Evolutionary conservation across 35 echinoderm and acorn worm genomes (phyloP).

Genomic region (Ophioderma brevispina): DNA sequence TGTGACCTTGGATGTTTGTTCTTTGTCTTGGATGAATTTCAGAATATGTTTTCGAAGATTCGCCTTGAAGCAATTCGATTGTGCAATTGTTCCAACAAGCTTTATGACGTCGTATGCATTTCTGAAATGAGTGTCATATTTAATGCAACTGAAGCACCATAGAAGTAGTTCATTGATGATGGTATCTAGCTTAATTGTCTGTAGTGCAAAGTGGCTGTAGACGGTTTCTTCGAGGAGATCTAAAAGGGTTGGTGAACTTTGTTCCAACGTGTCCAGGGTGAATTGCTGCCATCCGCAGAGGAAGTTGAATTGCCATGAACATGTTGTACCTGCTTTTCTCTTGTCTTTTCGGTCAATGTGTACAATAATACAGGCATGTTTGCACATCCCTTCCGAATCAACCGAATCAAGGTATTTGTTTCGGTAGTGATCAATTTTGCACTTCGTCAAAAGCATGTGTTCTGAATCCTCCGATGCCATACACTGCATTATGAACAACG

Average conservation of each 20-base stretch:
- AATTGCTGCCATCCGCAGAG: slow-evolving; percentile 50
- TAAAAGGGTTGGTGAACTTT: neutral
- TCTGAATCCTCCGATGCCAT: slow-evolving; percentile 19
- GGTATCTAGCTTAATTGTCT: neutral
- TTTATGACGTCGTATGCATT: neutral
- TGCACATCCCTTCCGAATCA: neutral
- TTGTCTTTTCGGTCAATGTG: slow-evolving; percentile 25
- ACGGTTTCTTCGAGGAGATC: slow-evolving; percentile 17
- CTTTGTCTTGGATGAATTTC: neutral
- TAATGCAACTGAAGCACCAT: slow-evolving; percentile 40
- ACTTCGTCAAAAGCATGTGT: slow-evolving; percentile 43
- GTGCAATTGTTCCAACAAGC: neutral
- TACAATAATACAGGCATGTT: slow-evolving; percentile 25
- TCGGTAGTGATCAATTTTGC: slow-evolving; percentile 7
- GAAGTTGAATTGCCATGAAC: slow-evolving; percentile 54
- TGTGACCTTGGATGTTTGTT: neutral
- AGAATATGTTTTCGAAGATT: neutral
- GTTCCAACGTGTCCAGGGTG: slow-evolving; percentile 36
- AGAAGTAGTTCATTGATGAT: slow-evolving; percentile 26
- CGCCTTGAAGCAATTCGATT: neutral
- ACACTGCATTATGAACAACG: slow-evolving; percentile 24
- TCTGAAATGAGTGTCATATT: slow-evolving; percentile 12
- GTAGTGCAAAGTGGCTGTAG: neutral
- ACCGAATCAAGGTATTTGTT: neutral
- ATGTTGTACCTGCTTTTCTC: neutral